Conservation (phyloP, 2,113 vertebrate genomes). For the Hippoglossus stenolepis region DNA sequence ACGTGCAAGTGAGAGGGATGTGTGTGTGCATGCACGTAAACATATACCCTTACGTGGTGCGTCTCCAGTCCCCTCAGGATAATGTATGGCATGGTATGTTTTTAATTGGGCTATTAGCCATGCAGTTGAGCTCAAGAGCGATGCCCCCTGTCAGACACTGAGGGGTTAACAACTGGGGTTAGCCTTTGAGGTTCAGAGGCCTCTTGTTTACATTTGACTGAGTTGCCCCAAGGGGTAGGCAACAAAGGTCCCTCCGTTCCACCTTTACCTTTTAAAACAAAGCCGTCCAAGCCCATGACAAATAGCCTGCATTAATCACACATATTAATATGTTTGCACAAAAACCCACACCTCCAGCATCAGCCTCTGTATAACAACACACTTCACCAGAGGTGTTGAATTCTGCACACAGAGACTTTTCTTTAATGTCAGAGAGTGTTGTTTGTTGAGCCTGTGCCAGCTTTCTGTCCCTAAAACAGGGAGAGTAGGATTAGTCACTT, state of each 20-base stretch:
- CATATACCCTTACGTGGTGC: conserved; percentile 5
- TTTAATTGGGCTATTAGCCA: conserved; percentile 82
- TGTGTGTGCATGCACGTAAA: conserved; percentile 28
- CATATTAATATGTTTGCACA: conserved; percentile 52
- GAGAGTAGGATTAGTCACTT: conserved; percentile 65
- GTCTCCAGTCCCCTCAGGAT: conserved; percentile 59
- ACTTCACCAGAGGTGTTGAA: conserved; percentile 27
- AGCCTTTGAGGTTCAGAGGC: conserved; percentile 79
- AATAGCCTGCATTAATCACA: conserved; percentile 60
- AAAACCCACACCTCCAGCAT: conserved; percentile 25
- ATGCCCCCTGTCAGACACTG: conserved; percentile 71
- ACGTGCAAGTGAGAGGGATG: conserved; percentile 9
- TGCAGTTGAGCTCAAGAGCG: conserved; percentile 69
- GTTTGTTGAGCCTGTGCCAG: conserved; percentile 66
- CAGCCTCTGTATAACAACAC: conserved; percentile 15
- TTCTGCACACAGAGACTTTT: conserved; percentile 23
- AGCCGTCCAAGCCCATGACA: conserved; percentile 45
- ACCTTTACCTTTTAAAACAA: conserved; percentile 69
- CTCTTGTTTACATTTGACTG: conserved; percentile 77
- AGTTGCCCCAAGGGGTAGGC: conserved; percentile 53
- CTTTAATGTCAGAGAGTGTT: conserved; percentile 47
- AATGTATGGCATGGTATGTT: conserved; percentile 73
- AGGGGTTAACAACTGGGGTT: conserved; percentile 75
- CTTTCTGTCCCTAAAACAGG: conserved; percentile 60
- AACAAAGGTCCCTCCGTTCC: conserved; percentile 25